A percentile compares a stretch with the other conserved stretches of the same genome.
Conservation (phyloP, 2,797 vertebrate genomes). For the Lophotriccus pileatus region DNA sequence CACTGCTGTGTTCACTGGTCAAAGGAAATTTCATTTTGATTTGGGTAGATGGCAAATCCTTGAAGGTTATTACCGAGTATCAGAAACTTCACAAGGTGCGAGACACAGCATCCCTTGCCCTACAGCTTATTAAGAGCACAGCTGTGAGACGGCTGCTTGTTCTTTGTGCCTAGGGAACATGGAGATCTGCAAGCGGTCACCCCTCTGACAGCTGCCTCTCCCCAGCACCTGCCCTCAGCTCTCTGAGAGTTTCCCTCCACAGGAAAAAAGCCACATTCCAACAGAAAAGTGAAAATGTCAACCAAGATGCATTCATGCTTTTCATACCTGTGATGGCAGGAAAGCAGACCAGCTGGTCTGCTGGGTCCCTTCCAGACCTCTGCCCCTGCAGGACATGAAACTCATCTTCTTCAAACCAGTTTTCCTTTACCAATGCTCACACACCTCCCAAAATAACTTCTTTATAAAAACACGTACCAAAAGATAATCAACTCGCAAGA, state of each 20-base stretch:
- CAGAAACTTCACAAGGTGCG: not conserved
- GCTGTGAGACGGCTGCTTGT: not conserved
- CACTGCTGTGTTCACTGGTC: not conserved
- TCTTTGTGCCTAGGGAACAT: not conserved
- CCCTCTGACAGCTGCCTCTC: not conserved
- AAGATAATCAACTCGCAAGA: not conserved
- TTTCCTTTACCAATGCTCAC: not conserved
- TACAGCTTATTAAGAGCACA: not conserved
- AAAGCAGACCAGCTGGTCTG: not conserved
- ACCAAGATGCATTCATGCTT: not conserved
- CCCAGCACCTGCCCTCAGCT: not conserved
- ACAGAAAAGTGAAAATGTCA: not conserved
- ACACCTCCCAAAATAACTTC: not conserved
- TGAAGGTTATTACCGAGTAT: not conserved
- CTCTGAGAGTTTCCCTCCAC: not conserved
- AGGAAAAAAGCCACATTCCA: not conserved
- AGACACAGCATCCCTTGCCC: not conserved
- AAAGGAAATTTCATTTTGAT: slow-evolving; percentile 35
- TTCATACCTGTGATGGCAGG: not conserved
- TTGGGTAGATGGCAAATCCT: not conserved
- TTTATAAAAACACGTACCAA: not conserved
- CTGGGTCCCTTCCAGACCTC: not conserved
- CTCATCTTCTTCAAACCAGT: not conserved
- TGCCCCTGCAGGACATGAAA: not conserved
- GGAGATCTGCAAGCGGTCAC: not conserved